Percentiles rank a stretch among this genome's conserved stretches.
Evolutionary conservation across 2,797 vertebrate species (phyloP).

Genomic region (Chelmon rostratus): DNA sequence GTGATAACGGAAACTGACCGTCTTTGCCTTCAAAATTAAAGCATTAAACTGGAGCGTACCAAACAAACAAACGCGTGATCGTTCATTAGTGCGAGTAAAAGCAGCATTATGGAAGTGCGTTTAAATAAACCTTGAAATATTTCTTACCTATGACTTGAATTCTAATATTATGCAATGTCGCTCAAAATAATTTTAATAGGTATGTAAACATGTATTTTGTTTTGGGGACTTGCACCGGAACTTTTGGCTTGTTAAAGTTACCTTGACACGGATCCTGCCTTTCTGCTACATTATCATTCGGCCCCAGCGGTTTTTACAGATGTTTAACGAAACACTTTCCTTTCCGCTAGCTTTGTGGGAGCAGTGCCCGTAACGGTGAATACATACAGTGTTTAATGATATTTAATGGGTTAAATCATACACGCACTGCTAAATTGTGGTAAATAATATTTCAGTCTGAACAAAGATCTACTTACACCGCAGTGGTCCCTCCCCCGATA

Average conservation of each 20-base stretch:
- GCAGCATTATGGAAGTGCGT: rapidly evolving
- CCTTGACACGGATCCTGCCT: neutral
- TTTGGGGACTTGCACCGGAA: conserved; percentile 30
- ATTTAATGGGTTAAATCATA: rapidly evolving
- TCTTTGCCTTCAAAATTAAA: conserved; percentile 34
- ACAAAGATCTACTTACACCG: conserved; percentile 80
- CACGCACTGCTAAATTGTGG: neutral
- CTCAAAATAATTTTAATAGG: rapidly evolving
- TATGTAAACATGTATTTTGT: neutral
- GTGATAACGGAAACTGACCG: conserved; percentile 28
- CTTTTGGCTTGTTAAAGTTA: rapidly evolving
- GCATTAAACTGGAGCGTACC: rapidly evolving
- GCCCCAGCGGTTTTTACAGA: conserved; percentile 74
- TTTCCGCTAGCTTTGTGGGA: neutral
- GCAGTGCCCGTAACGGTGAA: rapidly evolving
- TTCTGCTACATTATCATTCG: conserved; percentile 45
- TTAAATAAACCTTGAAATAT: rapidly evolving
- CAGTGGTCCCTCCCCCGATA: conserved; percentile 75
- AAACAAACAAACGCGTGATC: rapidly evolving
- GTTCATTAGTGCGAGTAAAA: too few relatives aligned
- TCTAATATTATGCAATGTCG: neutral
- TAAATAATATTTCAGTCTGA: conserved; percentile 10
- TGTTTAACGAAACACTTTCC: conserved; percentile 59
- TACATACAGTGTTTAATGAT: rapidly evolving
- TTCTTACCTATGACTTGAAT: rapidly evolving